phyloP scores from a whole-genome alignment of 1,140 invertebrate species.

The Lineus longissimus region DNA sequence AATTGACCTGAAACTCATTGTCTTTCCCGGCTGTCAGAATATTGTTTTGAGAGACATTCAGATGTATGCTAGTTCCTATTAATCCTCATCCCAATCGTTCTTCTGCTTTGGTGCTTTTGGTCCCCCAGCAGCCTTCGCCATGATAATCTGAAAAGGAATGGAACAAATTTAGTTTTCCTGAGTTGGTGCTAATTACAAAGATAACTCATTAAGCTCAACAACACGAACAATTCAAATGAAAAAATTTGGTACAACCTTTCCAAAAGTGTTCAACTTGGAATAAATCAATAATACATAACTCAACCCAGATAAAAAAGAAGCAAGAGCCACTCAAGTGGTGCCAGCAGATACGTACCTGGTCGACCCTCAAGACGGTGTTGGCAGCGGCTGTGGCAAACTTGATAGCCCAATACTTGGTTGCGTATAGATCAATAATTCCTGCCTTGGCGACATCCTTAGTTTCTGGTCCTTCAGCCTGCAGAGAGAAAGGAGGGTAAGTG shows the following conservation, averaged over 20 bases:
- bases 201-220: too few relatives aligned
- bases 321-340: neutral
- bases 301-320: too few relatives aligned
- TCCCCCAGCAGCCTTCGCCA: slow-evolving; percentile 94
- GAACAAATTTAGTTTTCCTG: neutral
- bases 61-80: too few relatives aligned
- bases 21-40: too few relatives aligned
- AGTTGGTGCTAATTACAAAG: too few relatives aligned
- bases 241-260: too few relatives aligned
- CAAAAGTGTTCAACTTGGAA: too few relatives aligned
- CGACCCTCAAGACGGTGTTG: slow-evolving; percentile 90
- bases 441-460: slow-evolving; percentile 72
- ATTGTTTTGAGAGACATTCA: too few relatives aligned
- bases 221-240: too few relatives aligned
- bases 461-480: slow-evolving; percentile 57
- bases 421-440: slow-evolving; percentile 62
- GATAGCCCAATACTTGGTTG: slow-evolving; percentile 87
- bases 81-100: slow-evolving; percentile 64
- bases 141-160: slow-evolving; percentile 76
- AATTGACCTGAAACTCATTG: too few relatives aligned
- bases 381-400: slow-evolving; percentile 93
- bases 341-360: slow-evolving; percentile 58
- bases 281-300: too few relatives aligned
- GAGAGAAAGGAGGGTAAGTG: slow-evolving; percentile 10
- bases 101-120: slow-evolving; percentile 71